Conservation (phyloP, 2,888 invertebrate species). For the Aplocera efformata region DNA sequence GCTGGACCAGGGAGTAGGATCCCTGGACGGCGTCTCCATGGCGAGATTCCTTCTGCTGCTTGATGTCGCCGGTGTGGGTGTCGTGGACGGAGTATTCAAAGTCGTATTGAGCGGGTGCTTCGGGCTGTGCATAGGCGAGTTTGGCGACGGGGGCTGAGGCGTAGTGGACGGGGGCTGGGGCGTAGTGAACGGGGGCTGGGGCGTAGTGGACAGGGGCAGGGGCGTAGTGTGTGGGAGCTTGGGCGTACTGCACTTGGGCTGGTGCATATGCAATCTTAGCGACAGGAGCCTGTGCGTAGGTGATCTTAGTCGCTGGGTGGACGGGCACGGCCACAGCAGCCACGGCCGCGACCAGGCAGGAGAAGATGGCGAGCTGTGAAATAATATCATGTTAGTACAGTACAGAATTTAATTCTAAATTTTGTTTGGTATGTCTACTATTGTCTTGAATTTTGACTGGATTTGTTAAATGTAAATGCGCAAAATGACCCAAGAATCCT, state of each 20-base stretch:
- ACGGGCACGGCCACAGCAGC: conserved; percentile 44
- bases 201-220: conserved; percentile 23
- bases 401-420: background rate
- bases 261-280: conserved; percentile 20
- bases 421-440: background rate
- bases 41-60: conserved; percentile 69
- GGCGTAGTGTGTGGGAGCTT: conserved; percentile 18
- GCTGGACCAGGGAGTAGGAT: conserved; percentile 72
- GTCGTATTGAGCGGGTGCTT: conserved; percentile 65
- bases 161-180: conserved; percentile 38
- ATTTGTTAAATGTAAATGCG: too few species aligned
- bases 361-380: conserved; percentile 43
- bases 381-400: conserved; percentile 6
- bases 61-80: conserved; percentile 65
- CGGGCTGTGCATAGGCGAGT: conserved; percentile 53
- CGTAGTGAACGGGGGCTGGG: conserved; percentile 31
- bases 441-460: too few species aligned
- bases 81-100: conserved; percentile 71
- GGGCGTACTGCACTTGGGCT: conserved; percentile 6
- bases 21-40: conserved; percentile 67
- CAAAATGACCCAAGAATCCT: background rate
- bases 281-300: conserved; percentile 16
- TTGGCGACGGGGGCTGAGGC: conserved; percentile 43
- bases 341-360: conserved; percentile 48
- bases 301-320: conserved; percentile 22